Percentiles rank a stretch among this genome's conserved stretches.
Evolutionary conservation across 1,140 invertebrate species (phyloP).

Genomic region (Drosophila pseudoobscura): DNA sequence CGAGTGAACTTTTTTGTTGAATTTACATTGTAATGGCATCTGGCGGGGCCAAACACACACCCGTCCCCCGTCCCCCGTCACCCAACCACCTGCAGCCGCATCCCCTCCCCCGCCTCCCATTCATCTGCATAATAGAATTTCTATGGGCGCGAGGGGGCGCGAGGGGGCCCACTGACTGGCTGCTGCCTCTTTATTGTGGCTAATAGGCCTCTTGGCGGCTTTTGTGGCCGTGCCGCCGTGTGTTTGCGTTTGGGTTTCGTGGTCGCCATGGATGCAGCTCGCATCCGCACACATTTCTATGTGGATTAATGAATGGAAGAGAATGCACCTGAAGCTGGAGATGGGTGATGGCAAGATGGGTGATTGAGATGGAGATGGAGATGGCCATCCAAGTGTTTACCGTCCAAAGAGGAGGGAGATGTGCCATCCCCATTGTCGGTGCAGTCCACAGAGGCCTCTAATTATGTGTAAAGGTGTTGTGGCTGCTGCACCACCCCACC

Average conservation of each 20-base stretch:
- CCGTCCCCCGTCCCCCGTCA: not conserved
- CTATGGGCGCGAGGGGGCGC: not conserved
- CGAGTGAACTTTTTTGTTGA: constrained; percentile 70
- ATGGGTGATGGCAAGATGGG: not conserved
- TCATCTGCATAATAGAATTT: constrained; percentile 76
- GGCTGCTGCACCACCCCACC: constrained; percentile 5
- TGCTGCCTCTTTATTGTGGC: constrained; percentile 77
- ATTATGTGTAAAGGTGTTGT: constrained; percentile 79
- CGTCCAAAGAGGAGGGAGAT: constrained; percentile 37
- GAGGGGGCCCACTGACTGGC: constrained; percentile 4
- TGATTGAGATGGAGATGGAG: constrained; percentile 28
- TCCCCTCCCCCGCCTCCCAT: constrained; percentile 43
- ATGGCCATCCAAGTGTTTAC: constrained; percentile 55
- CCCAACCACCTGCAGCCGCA: not conserved
- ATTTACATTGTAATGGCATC: constrained; percentile 83
- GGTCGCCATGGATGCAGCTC: constrained; percentile 36
- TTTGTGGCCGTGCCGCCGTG: constrained; percentile 72
- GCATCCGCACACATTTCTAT: constrained; percentile 50
- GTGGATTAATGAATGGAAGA: constrained; percentile 76
- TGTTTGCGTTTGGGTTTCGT: constrained; percentile 49
- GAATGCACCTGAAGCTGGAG: constrained; percentile 11
- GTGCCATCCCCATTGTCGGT: constrained; percentile 47
- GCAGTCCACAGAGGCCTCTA: constrained; percentile 73
- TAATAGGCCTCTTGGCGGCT: constrained; percentile 74
- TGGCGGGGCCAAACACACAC: constrained; percentile 65